Evolutionary conservation across 92 coral and sea anemone species (phyloP).

Genomic region (Zoanthus gigantus): DNA sequence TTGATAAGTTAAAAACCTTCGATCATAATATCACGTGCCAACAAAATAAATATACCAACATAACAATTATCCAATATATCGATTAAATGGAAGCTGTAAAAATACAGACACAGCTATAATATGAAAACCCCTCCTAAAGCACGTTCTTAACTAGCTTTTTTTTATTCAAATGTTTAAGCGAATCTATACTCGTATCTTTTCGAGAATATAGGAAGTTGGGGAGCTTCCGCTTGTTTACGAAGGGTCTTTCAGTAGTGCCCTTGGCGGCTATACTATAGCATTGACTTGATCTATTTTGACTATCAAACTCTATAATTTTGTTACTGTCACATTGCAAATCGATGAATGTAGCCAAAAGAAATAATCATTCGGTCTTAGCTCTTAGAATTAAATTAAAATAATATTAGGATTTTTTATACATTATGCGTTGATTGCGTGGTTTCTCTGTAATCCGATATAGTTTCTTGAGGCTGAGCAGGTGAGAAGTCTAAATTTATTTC

Average conservation of each 20-base stretch:
- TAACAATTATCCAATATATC: no score
- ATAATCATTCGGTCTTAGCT: background rate
- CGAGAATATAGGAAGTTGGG: background rate
- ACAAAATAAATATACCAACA: no score
- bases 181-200: background rate
- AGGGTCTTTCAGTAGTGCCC: background rate
- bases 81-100: no score
- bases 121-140: background rate
- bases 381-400: no score
- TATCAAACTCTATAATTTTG: no score
- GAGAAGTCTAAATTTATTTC: background rate
- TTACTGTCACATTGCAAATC: no score
- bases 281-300: no score
- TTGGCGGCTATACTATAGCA: background rate
- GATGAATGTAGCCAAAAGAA: background rate
- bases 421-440: background rate
- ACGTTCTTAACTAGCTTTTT: background rate
- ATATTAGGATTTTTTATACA: background rate
- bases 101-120: background rate
- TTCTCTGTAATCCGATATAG: background rate
- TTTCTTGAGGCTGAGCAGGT: background rate
- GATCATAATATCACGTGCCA: no score
- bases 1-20: no score
- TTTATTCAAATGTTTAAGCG: background rate
- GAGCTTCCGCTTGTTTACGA: constrained; percentile 12